Evolutionary conservation across 2,113 vertebrate genomes (phyloP), one percentile per base, ranked within the genome.

Genomic region (Pseudorasbora parva): DNA sequence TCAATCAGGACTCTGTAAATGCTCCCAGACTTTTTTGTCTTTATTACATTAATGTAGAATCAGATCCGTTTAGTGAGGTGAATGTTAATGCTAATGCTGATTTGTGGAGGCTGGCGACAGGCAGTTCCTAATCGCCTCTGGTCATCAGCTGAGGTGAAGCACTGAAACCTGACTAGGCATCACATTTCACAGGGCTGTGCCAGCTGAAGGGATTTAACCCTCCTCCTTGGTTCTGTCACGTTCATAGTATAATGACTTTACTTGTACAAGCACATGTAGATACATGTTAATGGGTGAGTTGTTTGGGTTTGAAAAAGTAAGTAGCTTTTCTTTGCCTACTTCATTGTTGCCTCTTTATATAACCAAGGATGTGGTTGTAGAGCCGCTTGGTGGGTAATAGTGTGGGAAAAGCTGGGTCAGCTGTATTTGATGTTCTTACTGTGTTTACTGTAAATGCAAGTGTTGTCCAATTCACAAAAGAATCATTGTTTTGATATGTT

Each of bases 341-440:
- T 89, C 83, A 85, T 89, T 91, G 89, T 88, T 83, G 82, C 73
- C 82, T 73, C 85, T 86, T 89, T 91, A 91, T 91, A 88, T 89
- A 4, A 47, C 73, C 69, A 73, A 85, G 79, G 82, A 77, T 59
- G 82, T 77, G 57, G 77, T 60, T 21, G 71, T 88, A 56, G 25
- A 56, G 17, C 10, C 10, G 10, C 21, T 37, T 76, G 25, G 47
- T 9, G 23, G 0, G 8, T 37, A 12, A 57, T 43, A 25, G 43
- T 23, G 30, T 59, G 19, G 51, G 2, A 23, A 75, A 56, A 75
- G 17, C 14, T 54, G 25, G 8, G 3, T 11, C 17, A 75, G 27
- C 17, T 12, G 27, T 45, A n/a, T 45, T 23, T 72, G 41, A 45
- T 11, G n/a, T 41, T 41, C 8, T 41, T 41, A 37, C 19, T n/a